Percentiles rank a stretch among this genome's conserved stretches.
Evolutionary conservation across 2,113 vertebrate species (phyloP).

Genomic region (Pitta sordida): DNA sequence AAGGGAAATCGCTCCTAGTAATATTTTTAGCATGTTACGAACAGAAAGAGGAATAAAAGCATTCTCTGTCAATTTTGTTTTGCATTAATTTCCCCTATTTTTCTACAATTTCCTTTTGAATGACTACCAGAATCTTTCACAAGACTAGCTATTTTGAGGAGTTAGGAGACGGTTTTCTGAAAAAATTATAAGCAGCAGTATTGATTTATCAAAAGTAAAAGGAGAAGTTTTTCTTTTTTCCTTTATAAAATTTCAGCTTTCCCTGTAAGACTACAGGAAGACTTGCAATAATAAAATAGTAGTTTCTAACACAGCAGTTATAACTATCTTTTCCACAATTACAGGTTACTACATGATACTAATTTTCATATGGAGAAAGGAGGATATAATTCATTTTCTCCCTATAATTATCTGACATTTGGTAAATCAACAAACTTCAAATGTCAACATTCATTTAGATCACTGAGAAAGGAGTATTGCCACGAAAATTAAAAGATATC

Average conservation of each 20-base stretch:
- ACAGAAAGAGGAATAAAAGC: background rate
- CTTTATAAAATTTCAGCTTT: background rate
- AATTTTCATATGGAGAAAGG: background rate
- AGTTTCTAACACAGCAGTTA: background rate
- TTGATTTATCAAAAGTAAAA: background rate
- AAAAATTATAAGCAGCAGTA: background rate
- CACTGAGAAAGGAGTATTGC: background rate
- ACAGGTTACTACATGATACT: background rate
- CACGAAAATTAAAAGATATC: constrained; percentile 45
- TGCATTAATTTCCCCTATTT: background rate
- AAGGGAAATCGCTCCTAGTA: background rate
- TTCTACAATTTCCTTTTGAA: background rate
- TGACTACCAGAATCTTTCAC: background rate
- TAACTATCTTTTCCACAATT: constrained; percentile 2
- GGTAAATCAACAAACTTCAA: constrained; percentile 57
- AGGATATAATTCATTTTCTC: constrained; percentile 29
- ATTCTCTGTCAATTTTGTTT: background rate
- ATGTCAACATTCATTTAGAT: constrained; percentile 62
- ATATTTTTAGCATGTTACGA: background rate
- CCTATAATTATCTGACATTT: constrained; percentile 51
- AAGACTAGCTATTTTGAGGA: background rate
- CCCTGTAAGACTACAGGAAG: background rate
- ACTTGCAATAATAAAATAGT: background rate
- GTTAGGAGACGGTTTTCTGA: background rate
- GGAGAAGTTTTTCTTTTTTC: no score